Base-by-base conservation (phyloP, 2,113 vertebrate species). In the Anthoscopus minutus region DNA sequence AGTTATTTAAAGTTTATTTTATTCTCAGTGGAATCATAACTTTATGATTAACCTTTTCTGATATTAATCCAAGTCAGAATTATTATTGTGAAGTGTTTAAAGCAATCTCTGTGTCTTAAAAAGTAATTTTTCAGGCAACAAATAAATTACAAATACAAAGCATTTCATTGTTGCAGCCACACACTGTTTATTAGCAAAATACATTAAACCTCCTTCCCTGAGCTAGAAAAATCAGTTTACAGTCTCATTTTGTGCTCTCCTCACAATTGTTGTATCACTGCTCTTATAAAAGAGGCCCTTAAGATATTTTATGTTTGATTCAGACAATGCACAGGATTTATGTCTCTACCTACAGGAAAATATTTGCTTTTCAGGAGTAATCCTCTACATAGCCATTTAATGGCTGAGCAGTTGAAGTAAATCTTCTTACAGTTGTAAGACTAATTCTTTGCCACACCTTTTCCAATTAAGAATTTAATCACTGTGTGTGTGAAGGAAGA, bases 381-480 rank as follows among this genome's bases (percentile, higher is more conserved):
- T 94, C 84, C 60, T 66, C 50, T 76, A 16, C 37, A 38, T 45
- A 60, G 61, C 2, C 15, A 76, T 65, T 91, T 65, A 79, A 76
- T 88, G 84, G 64, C 67, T 70, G 17, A 95, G 57, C 27, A 88
- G 90, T 44, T 71, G 47, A 56, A 86, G 65, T 80, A 93, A 92
- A 92, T 86, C 92, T 85, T 92, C 45, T 89, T 94, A 83, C 30
- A 71, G 45, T 67, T 88, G 86, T 94, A 74, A 83, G 60, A 19
- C 76, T 94, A 86, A 94, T 90, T 95, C 72, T 71, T 62, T 57
- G 71, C 85, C 40, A 60, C 92, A 72, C 95, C 82, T 95, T 71
- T 69, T 67, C 65, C 44, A 70, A 51, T 84, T 86, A 86, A 84
- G 76, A 79, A 71, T 86, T 73, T 88, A 94, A 88, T 93, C 81